Evolutionary conservation across 2,888 invertebrate genomes (phyloP), one percentile per base, ranked within the genome.

Genomic region (Apodemia hepburni): DNA sequence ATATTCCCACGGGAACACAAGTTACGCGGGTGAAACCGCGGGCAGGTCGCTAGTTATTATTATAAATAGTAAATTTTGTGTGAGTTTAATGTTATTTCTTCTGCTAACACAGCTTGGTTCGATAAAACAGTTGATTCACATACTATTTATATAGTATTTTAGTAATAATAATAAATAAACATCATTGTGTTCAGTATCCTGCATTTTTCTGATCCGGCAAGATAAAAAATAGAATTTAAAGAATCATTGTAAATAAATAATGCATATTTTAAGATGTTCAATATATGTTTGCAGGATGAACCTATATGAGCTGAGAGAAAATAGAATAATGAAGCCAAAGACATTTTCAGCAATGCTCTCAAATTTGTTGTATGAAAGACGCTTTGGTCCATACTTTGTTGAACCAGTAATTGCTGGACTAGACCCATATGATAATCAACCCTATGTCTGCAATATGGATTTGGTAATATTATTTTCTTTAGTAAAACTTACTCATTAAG

Each of bases 361-460:
- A 0, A 99, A 98, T 87, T 93, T 99, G 77, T 87, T 99, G 60
- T 99, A 99, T 75, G 99, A 99, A 82, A 96, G 94, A 80, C 95
- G 99, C 68, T 99, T 99, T 85, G 99, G 99, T 0, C 98, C 99
- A 0, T 99, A 98, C 84, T 99, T 99, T 87, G 96, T 99, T 67
- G 98, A 99, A 80, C 99, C 99, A 0, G 95, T 99, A 0, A 95
- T 99, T 66, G 99, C 99, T 64, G 99, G 98, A 9, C 84, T 99
- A 18, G 96, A 98, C 80, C 96, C 98, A 0, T 94, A 95, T 51
- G 95, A 96, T 35, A 93, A 92, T 73, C 94, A 98, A 74, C 98
- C 99, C 0, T 99, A 95, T 75, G 95, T 99, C 63, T 97, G 97
- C 79, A 96, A 96, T 75, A 98, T 99, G 96, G 99, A 99, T 92